Evolutionary conservation across 2,113 vertebrate genomes (phyloP).

Genomic region (Mormyrus iriodes): DNA sequence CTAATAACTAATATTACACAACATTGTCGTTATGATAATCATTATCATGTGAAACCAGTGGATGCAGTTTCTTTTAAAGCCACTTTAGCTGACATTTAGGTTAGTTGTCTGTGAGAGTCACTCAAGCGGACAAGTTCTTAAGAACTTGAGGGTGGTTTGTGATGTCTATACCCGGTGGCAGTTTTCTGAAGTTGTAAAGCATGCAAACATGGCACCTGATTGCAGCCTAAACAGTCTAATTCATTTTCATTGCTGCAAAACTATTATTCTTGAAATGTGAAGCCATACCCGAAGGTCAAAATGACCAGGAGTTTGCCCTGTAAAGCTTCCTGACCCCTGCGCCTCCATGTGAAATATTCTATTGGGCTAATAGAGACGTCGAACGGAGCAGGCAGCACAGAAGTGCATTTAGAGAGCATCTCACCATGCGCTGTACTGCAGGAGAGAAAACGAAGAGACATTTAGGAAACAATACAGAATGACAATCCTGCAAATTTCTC

Average conservation of each 20-base stretch:
- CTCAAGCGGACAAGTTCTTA: background rate
- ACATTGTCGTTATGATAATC: too few species aligned
- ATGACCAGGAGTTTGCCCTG: background rate
- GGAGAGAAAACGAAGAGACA: conserved; percentile 17
- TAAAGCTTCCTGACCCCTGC: background rate
- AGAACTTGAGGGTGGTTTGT: background rate
- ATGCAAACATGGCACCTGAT: conserved; percentile 16
- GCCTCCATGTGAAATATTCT: conserved; percentile 1
- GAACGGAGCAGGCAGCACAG: background rate
- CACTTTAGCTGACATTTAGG: background rate
- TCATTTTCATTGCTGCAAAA: conserved; percentile 30
- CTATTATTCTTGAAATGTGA: background rate
- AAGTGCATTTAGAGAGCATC: conserved; percentile 13
- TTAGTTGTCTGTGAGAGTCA: background rate
- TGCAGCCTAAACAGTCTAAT: conserved; percentile 26
- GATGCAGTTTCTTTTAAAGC: background rate
- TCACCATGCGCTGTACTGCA: conserved; percentile 13
- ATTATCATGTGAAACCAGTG: background rate
- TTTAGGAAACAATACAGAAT: conserved; percentile 24
- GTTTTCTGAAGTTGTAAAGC: conserved; percentile 9
- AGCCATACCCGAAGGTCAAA: conserved; percentile 9
- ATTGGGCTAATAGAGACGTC: background rate
- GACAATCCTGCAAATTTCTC: conserved; percentile 34
- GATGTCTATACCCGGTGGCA: background rate
- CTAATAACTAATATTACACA: too few species aligned